Conservation (phyloP, 2,888 invertebrate species). For the Branchipolynoe longqiensis region DNA sequence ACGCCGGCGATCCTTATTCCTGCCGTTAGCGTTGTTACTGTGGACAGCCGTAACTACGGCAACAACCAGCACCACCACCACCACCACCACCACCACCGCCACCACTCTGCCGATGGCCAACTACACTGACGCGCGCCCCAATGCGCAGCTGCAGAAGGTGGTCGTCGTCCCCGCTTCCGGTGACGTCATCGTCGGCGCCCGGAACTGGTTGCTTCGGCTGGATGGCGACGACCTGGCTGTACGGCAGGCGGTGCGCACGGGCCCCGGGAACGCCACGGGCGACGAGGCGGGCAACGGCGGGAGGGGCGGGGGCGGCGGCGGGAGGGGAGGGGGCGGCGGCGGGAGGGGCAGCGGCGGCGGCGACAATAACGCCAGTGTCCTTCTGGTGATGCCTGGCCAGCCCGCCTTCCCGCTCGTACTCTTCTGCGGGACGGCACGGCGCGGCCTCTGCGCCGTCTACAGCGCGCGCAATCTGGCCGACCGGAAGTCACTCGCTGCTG, state of each 20-base stretch:
- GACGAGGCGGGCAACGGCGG: neutral
- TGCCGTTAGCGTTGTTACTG: too few relatives aligned
- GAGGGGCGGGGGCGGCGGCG: too few relatives aligned
- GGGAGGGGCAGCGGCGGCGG: too few relatives aligned
- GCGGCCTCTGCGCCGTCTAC: conserved; percentile 70
- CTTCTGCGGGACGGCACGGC: conserved; percentile 69
- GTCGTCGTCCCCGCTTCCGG: conserved; percentile 27
- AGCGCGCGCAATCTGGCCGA: conserved; percentile 63
- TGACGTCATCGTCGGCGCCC: conserved; percentile 69
- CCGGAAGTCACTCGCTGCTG: conserved; percentile 35
- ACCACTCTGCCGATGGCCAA: neutral
- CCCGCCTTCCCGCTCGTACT: conserved; percentile 61
- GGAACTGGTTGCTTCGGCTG: conserved; percentile 68
- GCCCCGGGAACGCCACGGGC: neutral
- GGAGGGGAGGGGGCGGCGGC: neutral
- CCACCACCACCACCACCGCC: neutral
- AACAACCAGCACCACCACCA: too few relatives aligned
- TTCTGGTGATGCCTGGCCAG: neutral
- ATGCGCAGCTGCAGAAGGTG: conserved; percentile 34
- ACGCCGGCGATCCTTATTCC: too few relatives aligned
- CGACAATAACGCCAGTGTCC: conserved; percentile 47
- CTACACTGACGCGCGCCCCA: neutral
- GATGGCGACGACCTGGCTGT: conserved; percentile 62
- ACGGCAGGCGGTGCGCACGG: conserved; percentile 7
- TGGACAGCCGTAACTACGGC: too few relatives aligned